Conservation (phyloP, 2,888 invertebrate genomes). For the Hydriomena furcata region DNA sequence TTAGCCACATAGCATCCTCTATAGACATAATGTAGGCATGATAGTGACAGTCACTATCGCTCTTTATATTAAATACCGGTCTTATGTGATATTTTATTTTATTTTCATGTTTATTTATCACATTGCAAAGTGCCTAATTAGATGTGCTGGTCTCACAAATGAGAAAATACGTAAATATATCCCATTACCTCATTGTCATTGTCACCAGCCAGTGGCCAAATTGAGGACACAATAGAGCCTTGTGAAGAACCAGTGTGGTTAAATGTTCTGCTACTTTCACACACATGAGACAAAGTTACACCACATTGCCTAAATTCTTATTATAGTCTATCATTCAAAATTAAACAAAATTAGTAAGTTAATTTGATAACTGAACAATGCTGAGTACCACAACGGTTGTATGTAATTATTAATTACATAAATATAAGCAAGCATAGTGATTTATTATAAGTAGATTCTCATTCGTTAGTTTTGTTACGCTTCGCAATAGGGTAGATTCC, state of each 20-base stretch:
- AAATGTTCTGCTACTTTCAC: no score
- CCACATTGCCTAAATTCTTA: no score
- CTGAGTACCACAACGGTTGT: slow-evolving; percentile 54
- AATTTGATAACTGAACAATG: slow-evolving; percentile 18
- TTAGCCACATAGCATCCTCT: slow-evolving; percentile 75
- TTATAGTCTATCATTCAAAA: no score
- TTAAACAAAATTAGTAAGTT: not conserved
- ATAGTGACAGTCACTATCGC: slow-evolving; percentile 9
- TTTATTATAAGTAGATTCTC: slow-evolving; percentile 69
- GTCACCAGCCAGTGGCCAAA: no score
- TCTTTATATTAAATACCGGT: slow-evolving; percentile 10
- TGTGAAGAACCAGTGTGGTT: no score
- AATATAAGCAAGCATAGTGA: slow-evolving; percentile 68
- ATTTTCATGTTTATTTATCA: slow-evolving; percentile 4
- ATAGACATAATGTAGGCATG: not conserved
- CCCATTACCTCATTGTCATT: no score
- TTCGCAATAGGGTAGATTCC: slow-evolving; percentile 67
- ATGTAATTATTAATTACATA: slow-evolving; percentile 43
- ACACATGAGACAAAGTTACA: no score
- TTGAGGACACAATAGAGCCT: no score
- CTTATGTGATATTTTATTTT: slow-evolving; percentile 23
- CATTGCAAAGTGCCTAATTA: slow-evolving; percentile 8
- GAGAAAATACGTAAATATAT: not conserved
- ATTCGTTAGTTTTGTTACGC: slow-evolving; percentile 70
- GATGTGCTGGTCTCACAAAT: no score